Percentiles rank a stretch among this genome's conserved stretches.
These are phyloP conservation scores for Anguilla marmorata DNA, from an alignment of 2,797 vertebrate genomes.

Conservation along the genomic window DNA sequence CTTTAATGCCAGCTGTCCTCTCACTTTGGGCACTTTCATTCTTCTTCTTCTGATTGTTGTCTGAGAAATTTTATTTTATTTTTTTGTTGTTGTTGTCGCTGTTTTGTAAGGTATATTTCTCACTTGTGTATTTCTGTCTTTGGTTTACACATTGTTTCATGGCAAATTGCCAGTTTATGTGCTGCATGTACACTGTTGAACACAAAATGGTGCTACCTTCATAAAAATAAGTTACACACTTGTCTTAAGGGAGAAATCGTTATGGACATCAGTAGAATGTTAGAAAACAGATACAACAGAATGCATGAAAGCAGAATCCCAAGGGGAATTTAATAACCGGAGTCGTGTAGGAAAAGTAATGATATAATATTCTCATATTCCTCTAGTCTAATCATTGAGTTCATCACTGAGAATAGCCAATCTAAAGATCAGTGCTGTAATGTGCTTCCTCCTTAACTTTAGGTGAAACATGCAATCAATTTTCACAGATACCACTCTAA, in stretches of 20 bases:
- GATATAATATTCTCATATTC: background rate
- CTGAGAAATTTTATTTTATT: background rate
- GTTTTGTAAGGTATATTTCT: background rate
- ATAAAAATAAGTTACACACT: background rate
- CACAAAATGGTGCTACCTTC: background rate
- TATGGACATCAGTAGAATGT: background rate
- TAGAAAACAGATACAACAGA: background rate
- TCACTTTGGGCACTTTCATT: background rate
- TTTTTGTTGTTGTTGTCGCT: background rate
- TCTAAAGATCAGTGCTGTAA: background rate
- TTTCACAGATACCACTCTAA: background rate
- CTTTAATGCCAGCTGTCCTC: background rate
- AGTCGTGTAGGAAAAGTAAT: background rate
- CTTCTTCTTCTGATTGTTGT: background rate
- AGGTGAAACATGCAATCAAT: background rate
- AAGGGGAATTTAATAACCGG: background rate
- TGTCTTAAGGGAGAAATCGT: background rate
- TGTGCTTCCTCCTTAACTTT: background rate
- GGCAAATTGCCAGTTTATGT: background rate
- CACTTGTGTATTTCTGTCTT: background rate
- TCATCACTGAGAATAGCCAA: background rate
- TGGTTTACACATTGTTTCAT: background rate
- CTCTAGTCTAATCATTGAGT: background rate
- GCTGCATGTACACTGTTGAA: background rate
- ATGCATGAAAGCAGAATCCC: background rate